Evolutionary conservation across 2,888 invertebrate species (phyloP).

Genomic region (Pilophorus perplexus): DNA sequence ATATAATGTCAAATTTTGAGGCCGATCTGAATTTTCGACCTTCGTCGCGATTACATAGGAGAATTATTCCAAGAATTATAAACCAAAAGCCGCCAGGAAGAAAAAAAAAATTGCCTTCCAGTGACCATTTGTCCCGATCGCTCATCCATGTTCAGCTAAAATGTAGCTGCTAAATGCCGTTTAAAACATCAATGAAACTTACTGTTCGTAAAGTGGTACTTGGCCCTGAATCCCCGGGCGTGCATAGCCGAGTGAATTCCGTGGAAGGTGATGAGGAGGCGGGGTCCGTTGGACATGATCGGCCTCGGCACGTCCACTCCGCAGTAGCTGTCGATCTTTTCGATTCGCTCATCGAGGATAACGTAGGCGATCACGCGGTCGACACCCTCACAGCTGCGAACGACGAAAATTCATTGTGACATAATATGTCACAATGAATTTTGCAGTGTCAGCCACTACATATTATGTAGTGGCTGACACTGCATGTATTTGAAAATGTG

Average conservation of each 20-base stretch:
- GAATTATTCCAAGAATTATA: too few relatives aligned
- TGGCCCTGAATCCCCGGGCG: conserved; percentile 82
- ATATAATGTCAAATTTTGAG: too few relatives aligned
- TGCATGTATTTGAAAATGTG: too few relatives aligned
- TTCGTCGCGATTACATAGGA: too few relatives aligned
- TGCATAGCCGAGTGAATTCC: conserved; percentile 74
- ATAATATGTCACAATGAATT: neutral
- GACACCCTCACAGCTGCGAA: conserved; percentile 40
- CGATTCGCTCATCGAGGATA: conserved; percentile 62
- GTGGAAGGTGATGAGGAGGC: conserved; percentile 80
- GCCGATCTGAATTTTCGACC: too few relatives aligned
- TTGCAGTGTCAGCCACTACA: neutral
- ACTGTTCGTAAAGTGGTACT: conserved; percentile 88
- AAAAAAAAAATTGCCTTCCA: too few relatives aligned
- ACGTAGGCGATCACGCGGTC: conserved; percentile 81
- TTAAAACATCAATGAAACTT: too few relatives aligned
- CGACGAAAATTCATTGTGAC: neutral
- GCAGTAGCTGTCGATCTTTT: conserved; percentile 84
- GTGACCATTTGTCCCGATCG: too few relatives aligned
- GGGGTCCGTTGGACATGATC: conserved; percentile 88
- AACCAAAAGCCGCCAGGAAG: too few relatives aligned
- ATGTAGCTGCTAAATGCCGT: too few relatives aligned
- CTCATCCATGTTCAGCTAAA: too few relatives aligned
- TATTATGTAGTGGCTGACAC: too few relatives aligned
- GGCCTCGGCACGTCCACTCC: conserved; percentile 78